These are phyloP conservation scores for Pangasius krempfi DNA, from an alignment of 2,797 vertebrate genomes.

Conservation along the genomic window DNA sequence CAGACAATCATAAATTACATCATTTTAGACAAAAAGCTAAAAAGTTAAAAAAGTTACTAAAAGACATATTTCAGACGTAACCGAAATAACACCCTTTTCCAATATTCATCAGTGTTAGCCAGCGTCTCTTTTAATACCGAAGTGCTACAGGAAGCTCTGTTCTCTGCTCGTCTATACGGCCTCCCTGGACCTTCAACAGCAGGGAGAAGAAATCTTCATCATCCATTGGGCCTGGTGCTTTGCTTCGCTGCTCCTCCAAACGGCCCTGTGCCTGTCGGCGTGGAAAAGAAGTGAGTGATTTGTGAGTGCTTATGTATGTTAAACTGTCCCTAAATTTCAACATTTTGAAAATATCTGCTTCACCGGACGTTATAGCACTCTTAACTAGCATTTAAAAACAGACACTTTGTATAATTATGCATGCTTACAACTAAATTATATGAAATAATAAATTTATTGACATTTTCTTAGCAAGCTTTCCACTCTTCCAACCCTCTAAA, in stretches of 20 bases:
- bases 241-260: conserved; percentile 85
- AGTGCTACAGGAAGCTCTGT: conserved; percentile 75
- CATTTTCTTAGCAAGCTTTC: background rate
- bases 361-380: background rate
- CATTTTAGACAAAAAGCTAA: background rate
- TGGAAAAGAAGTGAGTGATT: too few relatives aligned
- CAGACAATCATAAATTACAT: conserved; percentile 10
- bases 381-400: background rate
- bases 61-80: background rate
- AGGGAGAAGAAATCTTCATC: conserved; percentile 88
- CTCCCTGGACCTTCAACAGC: conserved; percentile 84
- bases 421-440: background rate
- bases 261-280: conserved; percentile 77
- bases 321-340: background rate
- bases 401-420: background rate
- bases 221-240: conserved; percentile 85
- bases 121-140: conserved; percentile 64
- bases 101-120: background rate
- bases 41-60: background rate
- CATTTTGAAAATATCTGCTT: background rate
- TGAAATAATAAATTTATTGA: background rate
- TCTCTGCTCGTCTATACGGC: conserved; percentile 87
- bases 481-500: background rate
- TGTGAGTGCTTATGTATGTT: background rate
- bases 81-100: background rate